These are phyloP conservation scores for Leptothorax acervorum DNA, from an alignment of 2,888 invertebrate genomes.

Conservation along the genomic window DNA sequence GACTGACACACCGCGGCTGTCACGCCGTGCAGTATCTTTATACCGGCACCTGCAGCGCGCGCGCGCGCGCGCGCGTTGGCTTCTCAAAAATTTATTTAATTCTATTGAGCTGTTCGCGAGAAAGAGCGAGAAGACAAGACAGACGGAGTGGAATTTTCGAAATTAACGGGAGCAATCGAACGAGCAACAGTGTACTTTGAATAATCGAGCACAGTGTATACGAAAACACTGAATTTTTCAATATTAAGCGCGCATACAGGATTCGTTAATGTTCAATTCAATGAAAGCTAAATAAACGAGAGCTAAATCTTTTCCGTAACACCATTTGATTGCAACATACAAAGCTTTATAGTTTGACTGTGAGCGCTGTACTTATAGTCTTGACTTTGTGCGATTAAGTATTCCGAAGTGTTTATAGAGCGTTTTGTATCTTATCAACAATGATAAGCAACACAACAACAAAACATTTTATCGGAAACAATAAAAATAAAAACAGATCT, in stretches of 20 bases:
- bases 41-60: neutral
- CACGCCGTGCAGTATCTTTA: conserved; percentile 7
- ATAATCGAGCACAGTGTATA: neutral
- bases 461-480: neutral
- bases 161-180: neutral
- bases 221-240: neutral
- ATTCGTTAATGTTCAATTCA: neutral
- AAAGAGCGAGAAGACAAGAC: no score
- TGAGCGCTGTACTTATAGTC: neutral
- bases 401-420: neutral
- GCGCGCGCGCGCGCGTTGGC: conserved; percentile 6
- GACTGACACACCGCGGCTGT: conserved; percentile 23
- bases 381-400: neutral
- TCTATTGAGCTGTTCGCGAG: neutral
- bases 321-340: neutral
- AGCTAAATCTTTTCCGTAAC: neutral
- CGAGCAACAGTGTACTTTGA: neutral
- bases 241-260: neutral
- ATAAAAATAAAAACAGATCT: neutral
- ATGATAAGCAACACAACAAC: neutral
- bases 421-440: neutral
- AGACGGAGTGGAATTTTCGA: neutral
- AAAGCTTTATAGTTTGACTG: neutral
- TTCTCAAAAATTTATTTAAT: conserved; percentile 24
- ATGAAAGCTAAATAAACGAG: neutral